A percentile compares a stretch with the other conserved stretches of the same genome.
Evolutionary conservation across 2,888 invertebrate genomes (phyloP).

Genomic region (Silvanus unidentatus): DNA sequence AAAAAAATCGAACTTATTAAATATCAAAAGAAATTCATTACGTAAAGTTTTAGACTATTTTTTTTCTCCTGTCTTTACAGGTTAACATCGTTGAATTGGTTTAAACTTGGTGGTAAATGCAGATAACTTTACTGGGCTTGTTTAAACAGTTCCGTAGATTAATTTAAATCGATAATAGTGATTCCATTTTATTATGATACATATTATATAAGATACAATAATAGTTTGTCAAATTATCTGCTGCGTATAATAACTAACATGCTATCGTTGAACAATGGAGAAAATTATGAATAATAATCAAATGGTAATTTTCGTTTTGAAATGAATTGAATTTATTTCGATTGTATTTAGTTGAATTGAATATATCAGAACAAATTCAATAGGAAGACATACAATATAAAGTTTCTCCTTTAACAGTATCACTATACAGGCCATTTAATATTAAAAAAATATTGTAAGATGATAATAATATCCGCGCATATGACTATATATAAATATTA

Average conservation of each 20-base stretch:
- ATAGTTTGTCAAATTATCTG: conserved; percentile 3
- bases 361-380: conserved; percentile 2
- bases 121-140: too few relatives aligned
- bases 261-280: conserved; percentile 2
- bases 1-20: too few relatives aligned
- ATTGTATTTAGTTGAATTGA: conserved; percentile 3
- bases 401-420: neutral
- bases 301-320: conserved; percentile 3
- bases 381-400: neutral
- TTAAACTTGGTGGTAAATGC: too few relatives aligned
- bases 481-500: too few relatives aligned
- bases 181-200: neutral
- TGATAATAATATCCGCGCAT: too few relatives aligned
- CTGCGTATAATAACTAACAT: neutral
- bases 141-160: too few relatives aligned
- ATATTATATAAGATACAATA: conserved; percentile 1
- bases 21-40: too few relatives aligned
- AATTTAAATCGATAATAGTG: neutral
- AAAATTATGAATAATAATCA: conserved; percentile 7
- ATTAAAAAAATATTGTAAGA: too few relatives aligned
- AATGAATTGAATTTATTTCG: conserved; percentile 2
- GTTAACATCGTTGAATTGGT: too few relatives aligned
- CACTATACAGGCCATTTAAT: too few relatives aligned
- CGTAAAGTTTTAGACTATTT: too few relatives aligned
- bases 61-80: too few relatives aligned